These are phyloP conservation scores for Sardina pilchardus DNA, from an alignment of 2,113 vertebrate species.

Conservation along the genomic window DNA sequence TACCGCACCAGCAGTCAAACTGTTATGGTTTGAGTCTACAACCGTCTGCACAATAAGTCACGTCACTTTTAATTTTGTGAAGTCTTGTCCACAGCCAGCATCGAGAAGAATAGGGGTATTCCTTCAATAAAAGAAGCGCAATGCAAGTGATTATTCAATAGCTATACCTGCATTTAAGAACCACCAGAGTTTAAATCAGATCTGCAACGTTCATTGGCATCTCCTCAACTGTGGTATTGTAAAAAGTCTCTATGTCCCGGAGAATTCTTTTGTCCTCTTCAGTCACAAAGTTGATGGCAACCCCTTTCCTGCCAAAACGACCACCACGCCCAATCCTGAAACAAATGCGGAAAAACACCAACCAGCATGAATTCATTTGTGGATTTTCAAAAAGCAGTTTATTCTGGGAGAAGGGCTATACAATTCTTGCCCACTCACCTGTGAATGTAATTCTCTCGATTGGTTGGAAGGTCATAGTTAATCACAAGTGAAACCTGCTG, in stretches of 20 bases:
- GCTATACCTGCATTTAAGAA: constrained; percentile 84
- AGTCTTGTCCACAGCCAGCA: constrained; percentile 91
- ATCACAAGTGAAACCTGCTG: constrained; percentile 98
- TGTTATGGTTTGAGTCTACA: constrained; percentile 78
- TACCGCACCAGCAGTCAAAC: constrained; percentile 85
- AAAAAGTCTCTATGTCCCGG: constrained; percentile 99
- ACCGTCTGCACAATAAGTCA: constrained; percentile 83
- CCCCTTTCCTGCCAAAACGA: constrained; percentile 98
- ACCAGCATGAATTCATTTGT: neutral
- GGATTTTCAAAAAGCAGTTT: neutral
- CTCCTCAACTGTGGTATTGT: constrained; percentile 99
- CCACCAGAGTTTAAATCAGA: constrained; percentile 89
- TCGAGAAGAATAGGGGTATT: constrained; percentile 84
- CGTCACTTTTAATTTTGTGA: constrained; percentile 81
- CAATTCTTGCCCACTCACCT: constrained; percentile 72
- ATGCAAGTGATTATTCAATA: constrained; percentile 89
- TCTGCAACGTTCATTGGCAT: constrained; percentile 99
- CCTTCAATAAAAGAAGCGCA: constrained; percentile 90
- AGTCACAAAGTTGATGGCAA: constrained; percentile 98
- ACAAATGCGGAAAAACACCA: neutral
- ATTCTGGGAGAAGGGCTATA: neutral
- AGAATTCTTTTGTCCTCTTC: constrained; percentile 98
- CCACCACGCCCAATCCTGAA: constrained; percentile 95
- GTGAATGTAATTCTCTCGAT: constrained; percentile 99
- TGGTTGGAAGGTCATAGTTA: constrained; percentile 98